Base-by-base conservation (phyloP, 2,113 vertebrate species). In the Neolamprologus caudopunctatus region DNA sequence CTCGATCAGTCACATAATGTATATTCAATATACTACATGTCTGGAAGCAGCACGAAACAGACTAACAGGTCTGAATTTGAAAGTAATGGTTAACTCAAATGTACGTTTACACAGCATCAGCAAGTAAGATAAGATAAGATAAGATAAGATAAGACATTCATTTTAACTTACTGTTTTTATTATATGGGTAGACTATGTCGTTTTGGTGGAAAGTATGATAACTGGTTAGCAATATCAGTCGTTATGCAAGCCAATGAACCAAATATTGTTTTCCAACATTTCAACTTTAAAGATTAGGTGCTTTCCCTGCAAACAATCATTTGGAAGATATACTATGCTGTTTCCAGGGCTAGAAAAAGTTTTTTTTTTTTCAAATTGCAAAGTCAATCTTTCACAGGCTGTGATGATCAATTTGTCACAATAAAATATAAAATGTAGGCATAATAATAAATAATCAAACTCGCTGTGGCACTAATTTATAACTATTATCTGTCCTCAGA, bases 1-100 rank as follows among this genome's bases (percentile, higher is more conserved):
- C 87, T 90, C 37, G 21, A 80, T 82, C 78, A 78, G 58, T 92
- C 58, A 80, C 42, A 87, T 84, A 81, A 83, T 89, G 33, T 9
- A 35, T 63, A 26, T 57, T 55, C 40, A 66, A 8, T 28, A 24
- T 53, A 53, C 28, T 83, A 45, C 42, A 78, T 42, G 37, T 86
- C 55, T 50, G 33, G 17, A 51, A 58, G 54, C 54, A 53, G 11
- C n/a, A 40, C n/a, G 33, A 54, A 80, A 73, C 24, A 81, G 47
- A 35, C 54, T 42, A 11, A 37, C n/a, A 40, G 73, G 17, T 33
- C 11, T 54, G 26, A 50, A 75, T 28, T 81, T 73, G 8, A 58
- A 17, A 47, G 40, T 47, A 61, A 82, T 13, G 8, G 16, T 19
- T 47, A 13, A 14, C 51, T 26, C 33, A 40, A 57, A 42, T 57